A percentile compares a stretch with the other conserved stretches of the same genome.
phyloP scores from a whole-genome alignment of 2,888 invertebrate genomes.

The Neoaliturus tenellus region DNA sequence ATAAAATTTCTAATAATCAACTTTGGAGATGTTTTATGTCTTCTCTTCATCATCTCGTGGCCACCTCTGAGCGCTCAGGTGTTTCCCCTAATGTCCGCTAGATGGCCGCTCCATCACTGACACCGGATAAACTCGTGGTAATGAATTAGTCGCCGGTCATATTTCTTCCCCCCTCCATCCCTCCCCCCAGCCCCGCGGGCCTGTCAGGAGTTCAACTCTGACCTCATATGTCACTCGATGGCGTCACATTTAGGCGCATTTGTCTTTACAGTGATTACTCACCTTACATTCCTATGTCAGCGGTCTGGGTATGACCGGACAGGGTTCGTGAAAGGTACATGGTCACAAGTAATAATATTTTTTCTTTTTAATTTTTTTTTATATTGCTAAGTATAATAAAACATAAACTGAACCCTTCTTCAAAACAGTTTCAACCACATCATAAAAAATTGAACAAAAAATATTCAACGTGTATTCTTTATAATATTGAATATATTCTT shows the following conservation, averaged over 20 bases:
- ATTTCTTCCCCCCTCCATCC: background rate
- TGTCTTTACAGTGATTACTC: conserved; percentile 8
- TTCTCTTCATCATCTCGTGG: too few species aligned
- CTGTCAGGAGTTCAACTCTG: background rate
- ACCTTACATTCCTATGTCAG: background rate
- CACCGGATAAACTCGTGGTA: conserved; percentile 4
- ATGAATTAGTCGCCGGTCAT: conserved; percentile 12
- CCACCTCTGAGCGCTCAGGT: background rate
- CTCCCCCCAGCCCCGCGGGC: background rate
- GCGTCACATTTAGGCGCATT: conserved; percentile 20
- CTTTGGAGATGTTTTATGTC: too few species aligned
- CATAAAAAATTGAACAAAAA: too few species aligned
- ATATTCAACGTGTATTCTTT: too few species aligned
- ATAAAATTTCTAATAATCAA: too few species aligned
- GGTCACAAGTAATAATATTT: too few species aligned
- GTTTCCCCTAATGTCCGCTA: conserved; percentile 17
- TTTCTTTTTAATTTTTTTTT: too few species aligned
- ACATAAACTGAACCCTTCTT: too few species aligned
- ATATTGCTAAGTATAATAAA: too few species aligned
- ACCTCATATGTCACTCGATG: conserved; percentile 7
- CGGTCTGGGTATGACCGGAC: background rate
- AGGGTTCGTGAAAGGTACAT: too few species aligned
- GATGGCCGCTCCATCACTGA: conserved; percentile 11
- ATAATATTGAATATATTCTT: too few species aligned
- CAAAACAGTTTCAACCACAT: too few species aligned